phyloP scores from a whole-genome alignment of 1,140 invertebrate species.

The Ptiloglossa arizonensis region DNA sequence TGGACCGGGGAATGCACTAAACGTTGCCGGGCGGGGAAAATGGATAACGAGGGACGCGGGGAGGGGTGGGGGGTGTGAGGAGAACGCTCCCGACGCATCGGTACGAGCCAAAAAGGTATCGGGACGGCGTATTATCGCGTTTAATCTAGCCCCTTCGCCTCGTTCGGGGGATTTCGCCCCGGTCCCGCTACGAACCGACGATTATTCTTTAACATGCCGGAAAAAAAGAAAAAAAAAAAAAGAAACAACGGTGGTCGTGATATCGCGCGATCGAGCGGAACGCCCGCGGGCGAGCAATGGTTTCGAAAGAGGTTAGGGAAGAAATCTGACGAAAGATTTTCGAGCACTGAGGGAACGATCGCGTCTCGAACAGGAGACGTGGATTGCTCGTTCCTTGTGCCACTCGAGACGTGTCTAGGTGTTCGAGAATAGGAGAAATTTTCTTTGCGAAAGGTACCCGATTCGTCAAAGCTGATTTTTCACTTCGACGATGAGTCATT shows the following conservation, averaged over 20 bases:
- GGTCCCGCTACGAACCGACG: background rate
- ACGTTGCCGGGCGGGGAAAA: slow-evolving; percentile 43
- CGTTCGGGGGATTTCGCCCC: background rate
- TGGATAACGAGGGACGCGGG: slow-evolving; percentile 55
- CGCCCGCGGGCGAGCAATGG: background rate
- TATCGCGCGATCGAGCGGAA: slow-evolving; percentile 33
- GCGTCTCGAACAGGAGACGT: too few species aligned
- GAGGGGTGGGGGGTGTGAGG: background rate
- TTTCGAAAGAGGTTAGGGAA: background rate
- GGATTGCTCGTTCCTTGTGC: too few species aligned
- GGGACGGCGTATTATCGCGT: slow-evolving; percentile 54
- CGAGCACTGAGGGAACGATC: too few species aligned
- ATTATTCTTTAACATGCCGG: slow-evolving; percentile 40
- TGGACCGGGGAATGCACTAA: slow-evolving; percentile 35
- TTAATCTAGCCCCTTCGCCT: slow-evolving; percentile 52
- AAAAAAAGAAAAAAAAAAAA: slow-evolving; percentile 40
- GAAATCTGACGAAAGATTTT: too few species aligned
- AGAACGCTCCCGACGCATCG: slow-evolving; percentile 36
- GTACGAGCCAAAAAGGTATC: slow-evolving; percentile 59
- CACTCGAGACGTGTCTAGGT: too few species aligned
- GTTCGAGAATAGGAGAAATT: too few species aligned
- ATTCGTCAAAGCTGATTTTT: too few species aligned
- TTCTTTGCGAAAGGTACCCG: too few species aligned
- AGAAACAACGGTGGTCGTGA: background rate
- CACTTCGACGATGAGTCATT: too few species aligned